These are phyloP conservation scores for Listrodromus nycthemerus DNA, from an alignment of 2,888 invertebrate species.

Conservation along the genomic window DNA sequence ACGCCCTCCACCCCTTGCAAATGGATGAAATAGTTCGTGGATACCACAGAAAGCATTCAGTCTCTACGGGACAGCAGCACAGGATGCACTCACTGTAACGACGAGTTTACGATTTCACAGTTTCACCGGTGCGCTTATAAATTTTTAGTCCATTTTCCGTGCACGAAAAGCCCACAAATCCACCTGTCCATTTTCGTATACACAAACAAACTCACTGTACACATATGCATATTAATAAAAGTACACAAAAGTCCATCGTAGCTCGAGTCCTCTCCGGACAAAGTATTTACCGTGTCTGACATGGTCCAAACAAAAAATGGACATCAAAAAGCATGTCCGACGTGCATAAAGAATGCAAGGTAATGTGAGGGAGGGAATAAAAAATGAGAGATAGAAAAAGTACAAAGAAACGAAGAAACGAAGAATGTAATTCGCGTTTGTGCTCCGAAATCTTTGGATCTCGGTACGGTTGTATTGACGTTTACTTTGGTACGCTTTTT, in stretches of 20 bases:
- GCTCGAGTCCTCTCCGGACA: too few species aligned
- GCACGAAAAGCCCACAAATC: background rate
- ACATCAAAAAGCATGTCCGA: too few species aligned
- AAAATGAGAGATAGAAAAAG: too few species aligned
- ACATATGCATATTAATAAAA: background rate
- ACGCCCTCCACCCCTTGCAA: background rate
- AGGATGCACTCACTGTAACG: constrained; percentile 29
- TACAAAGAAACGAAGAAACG: too few species aligned
- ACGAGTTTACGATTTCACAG: background rate
- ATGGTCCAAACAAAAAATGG: too few species aligned
- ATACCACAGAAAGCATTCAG: constrained; percentile 11
- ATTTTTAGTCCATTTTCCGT: background rate
- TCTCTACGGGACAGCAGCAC: constrained; percentile 6
- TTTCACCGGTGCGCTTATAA: constrained; percentile 30
- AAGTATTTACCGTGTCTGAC: too few species aligned
- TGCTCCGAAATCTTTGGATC: too few species aligned
- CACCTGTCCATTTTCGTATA: background rate
- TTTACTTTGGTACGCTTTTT: constrained; percentile 6
- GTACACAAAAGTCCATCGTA: background rate
- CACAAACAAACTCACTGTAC: background rate
- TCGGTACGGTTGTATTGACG: too few species aligned
- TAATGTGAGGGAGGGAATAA: too few species aligned
- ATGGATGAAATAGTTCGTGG: constrained; percentile 4
- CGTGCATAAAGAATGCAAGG: too few species aligned
- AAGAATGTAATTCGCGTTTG: too few species aligned